Evolutionary conservation across 2,797 vertebrate species (phyloP).

Genomic region (Sphaeramia orbicularis): DNA sequence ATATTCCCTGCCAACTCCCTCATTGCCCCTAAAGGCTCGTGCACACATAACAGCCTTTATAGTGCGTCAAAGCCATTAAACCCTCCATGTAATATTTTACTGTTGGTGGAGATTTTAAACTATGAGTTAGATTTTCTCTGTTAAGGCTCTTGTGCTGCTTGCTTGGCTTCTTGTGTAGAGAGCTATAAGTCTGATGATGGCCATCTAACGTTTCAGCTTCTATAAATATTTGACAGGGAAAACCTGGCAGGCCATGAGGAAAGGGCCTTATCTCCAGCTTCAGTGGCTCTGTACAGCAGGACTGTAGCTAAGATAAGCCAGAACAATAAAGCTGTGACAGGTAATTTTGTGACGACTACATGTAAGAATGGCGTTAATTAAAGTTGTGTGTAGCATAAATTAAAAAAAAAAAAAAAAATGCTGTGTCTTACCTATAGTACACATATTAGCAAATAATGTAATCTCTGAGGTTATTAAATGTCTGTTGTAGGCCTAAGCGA

Average conservation of each 20-base stretch:
- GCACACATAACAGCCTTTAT: slow-evolving; percentile 29
- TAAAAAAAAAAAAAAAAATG: no score
- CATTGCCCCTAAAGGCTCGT: slow-evolving; percentile 29
- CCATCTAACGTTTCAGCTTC: slow-evolving; percentile 82
- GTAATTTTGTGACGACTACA: slow-evolving; percentile 25
- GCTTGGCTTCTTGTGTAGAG: slow-evolving; percentile 39
- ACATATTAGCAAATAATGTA: background rate
- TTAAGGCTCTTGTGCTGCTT: slow-evolving; percentile 15
- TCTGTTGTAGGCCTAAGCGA: background rate
- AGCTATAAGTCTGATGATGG: slow-evolving; percentile 65
- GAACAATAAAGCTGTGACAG: slow-evolving; percentile 26
- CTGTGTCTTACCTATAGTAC: background rate
- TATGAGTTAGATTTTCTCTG: slow-evolving; percentile 1
- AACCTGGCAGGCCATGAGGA: slow-evolving; percentile 65
- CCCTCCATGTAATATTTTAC: background rate
- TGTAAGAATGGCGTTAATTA: slow-evolving; percentile 17
- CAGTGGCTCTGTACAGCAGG: slow-evolving; percentile 49
- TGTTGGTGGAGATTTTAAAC: background rate
- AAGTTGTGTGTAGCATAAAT: background rate
- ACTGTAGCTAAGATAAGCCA: slow-evolving; percentile 52
- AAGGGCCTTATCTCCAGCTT: slow-evolving; percentile 69
- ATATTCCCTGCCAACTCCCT: slow-evolving; percentile 29
- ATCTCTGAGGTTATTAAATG: background rate
- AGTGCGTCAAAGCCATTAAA: slow-evolving; percentile 44
- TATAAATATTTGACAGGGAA: slow-evolving; percentile 85